A percentile compares a stretch with the other conserved stretches of the same genome.
These are phyloP conservation scores for Eunapius fragilis DNA, from an alignment of 37 sponge, comb jelly and placozoan species.

Conservation along the genomic window DNA sequence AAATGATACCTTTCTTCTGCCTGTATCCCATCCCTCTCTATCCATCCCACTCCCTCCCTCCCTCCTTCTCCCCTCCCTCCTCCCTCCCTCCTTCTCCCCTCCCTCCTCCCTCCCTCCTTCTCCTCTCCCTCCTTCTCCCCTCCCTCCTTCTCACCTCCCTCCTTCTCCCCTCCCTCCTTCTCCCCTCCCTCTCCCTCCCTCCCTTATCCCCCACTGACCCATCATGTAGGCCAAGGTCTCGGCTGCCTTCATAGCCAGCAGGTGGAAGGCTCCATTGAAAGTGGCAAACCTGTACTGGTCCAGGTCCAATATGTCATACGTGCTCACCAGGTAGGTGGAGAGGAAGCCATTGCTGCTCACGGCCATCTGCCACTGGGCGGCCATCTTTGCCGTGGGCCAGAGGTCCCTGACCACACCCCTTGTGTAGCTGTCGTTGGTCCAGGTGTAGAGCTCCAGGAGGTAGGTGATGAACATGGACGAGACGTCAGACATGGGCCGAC, in stretches of 20 bases:
- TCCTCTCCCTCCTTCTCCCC: too few species aligned
- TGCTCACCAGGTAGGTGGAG: background rate
- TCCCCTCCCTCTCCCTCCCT: too few species aligned
- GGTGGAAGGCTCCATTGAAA: conserved; percentile 1
- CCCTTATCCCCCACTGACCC: background rate
- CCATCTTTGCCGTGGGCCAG: conserved; percentile 8
- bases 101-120: too few species aligned
- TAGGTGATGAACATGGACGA: conserved; percentile 35
- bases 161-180: background rate
- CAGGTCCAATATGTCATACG: conserved; percentile 12
- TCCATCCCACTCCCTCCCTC: too few species aligned
- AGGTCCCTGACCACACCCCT: background rate
- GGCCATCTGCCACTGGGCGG: conserved; percentile 21
- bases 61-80: too few species aligned
- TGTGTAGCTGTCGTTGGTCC: background rate
- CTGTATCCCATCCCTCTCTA: too few species aligned
- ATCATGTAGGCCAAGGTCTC: background rate
- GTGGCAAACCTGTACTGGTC: background rate
- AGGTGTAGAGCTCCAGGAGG: conserved; percentile 6
- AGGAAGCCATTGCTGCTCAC: background rate
- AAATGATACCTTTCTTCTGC: too few species aligned
- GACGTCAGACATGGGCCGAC: conserved; percentile 20
- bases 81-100: too few species aligned
- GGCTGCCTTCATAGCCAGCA: conserved; percentile 14
- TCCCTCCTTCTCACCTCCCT: too few species aligned